A percentile compares a stretch with the other conserved stretches of the same genome.
Conservation (phyloP, 2,113 vertebrate species). For the Pelobates fuscus region DNA sequence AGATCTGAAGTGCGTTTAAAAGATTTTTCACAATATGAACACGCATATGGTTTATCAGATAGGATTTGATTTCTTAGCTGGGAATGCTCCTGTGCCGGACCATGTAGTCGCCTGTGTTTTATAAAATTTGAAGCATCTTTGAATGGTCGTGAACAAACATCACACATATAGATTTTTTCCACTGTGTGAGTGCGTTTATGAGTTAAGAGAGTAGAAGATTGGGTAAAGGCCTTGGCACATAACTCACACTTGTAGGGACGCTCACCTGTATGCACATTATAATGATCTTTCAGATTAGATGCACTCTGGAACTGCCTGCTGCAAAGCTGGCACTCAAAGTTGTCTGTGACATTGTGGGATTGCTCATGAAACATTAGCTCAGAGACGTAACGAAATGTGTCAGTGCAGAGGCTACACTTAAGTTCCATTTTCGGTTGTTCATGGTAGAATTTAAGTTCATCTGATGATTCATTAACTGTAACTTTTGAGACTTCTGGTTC, state of each 20-base stretch:
- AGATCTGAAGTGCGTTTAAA: conserved; percentile 63
- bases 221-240: conserved; percentile 60
- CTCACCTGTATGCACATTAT: conserved; percentile 58
- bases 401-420: conserved; percentile 58
- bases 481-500: conserved; percentile 59
- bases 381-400: conserved; percentile 59
- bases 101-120: conserved; percentile 53
- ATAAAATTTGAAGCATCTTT: conserved; percentile 44
- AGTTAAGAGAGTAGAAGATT: conserved; percentile 54
- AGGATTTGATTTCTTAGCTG: background rate
- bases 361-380: conserved; percentile 65
- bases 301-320: conserved; percentile 58
- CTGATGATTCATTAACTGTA: conserved; percentile 55
- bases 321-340: conserved; percentile 57
- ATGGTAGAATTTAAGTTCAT: conserved; percentile 32
- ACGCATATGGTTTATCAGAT: conserved; percentile 61
- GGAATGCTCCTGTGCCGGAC: background rate
- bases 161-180: conserved; percentile 39
- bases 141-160: conserved; percentile 35
- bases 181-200: conserved; percentile 44
- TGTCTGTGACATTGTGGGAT: conserved; percentile 51
- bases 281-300: conserved; percentile 60
- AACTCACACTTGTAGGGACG: conserved; percentile 56
- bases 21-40: conserved; percentile 61
- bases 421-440: conserved; percentile 47